Base-by-base conservation (phyloP, 2,113 vertebrate genomes). In the Ophiodon elongatus region DNA sequence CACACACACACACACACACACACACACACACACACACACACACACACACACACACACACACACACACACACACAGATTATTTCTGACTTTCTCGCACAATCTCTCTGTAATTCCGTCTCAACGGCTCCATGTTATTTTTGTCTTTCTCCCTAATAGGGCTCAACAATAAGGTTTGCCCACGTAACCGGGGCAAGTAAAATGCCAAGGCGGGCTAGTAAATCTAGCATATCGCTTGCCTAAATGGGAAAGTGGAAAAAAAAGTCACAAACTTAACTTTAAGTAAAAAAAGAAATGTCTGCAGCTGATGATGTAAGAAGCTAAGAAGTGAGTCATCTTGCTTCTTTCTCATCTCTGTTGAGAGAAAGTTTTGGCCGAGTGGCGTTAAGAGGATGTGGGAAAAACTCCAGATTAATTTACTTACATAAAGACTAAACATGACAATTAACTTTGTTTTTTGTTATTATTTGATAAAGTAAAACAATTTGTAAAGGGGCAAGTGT, bases 111-210 rank as follows among this genome's bases (percentile, higher is more conserved):
- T 7, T 25, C 39, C 2, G 6, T 45, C n/a, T 62, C 50, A 54
- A 7, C 8, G 31, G n/a, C 82, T 62, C 10, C 14, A 3, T 15
- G 68, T 52, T 76, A 37, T 65, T 88, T 90, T 64, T 35, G 50
- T 70, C n/a, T 45, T 27, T 43, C 65, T 73, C 50, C 19, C 17
- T 5, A 19, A 21, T 6, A 8, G 47, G 17, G 47, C 17, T 50
- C 47, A 52, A 52, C 47, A 52, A 21, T 52, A 52, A 52, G 47
- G 47, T 23, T 52, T 15, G 41, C 41, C 41, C 13, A 13, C 13
- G 2, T 14, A 4, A 43, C 11, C 41, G 3, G 9, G 41, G 41
- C 41, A 43, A 43, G 41, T 43, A 43, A 43, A 43, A 14, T 13
- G 13, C 41, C 41, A 15, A 15, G 37, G 37, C 37, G 9, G 37